Percentiles rank a stretch among this genome's conserved stretches.
phyloP scores from a whole-genome alignment of 2,797 vertebrate genomes.

The Falco berigora region DNA sequence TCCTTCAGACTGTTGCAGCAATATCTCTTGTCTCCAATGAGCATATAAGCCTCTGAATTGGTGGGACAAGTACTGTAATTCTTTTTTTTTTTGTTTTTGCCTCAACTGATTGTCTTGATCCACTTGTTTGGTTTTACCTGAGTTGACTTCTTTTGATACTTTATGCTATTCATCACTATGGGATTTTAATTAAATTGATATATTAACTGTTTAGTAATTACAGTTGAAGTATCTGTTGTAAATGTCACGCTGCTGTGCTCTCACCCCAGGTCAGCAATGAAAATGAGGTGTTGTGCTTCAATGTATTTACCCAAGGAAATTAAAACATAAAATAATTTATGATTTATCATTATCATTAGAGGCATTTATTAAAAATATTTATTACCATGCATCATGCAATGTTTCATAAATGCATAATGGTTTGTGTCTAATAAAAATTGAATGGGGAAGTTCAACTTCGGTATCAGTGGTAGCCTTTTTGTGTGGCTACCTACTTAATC shows the following conservation, averaged over 20 bases:
- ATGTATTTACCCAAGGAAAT: constrained; percentile 44
- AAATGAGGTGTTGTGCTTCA: constrained; percentile 43
- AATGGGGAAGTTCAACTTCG: not conserved
- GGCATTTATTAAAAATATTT: constrained; percentile 46
- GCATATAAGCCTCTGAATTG: not conserved
- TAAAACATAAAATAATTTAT: constrained; percentile 46
- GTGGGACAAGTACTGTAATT: constrained; percentile 35
- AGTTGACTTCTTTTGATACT: constrained; percentile 65
- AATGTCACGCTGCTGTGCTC: constrained; percentile 52
- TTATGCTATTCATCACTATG: constrained; percentile 59
- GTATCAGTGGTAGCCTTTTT: not conserved
- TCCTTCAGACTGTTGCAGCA: not conserved
- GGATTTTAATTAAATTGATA: constrained; percentile 74
- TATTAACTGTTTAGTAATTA: constrained; percentile 69
- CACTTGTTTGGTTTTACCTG: constrained; percentile 55
- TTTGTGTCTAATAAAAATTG: not conserved
- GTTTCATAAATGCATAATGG: not conserved
- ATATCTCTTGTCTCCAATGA: not conserved
- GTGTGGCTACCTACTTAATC: not conserved
- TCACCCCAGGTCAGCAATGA: constrained; percentile 30
- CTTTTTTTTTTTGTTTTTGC: not conserved
- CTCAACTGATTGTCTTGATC: constrained; percentile 46
- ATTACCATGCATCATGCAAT: not conserved
- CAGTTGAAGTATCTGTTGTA: constrained; percentile 59
- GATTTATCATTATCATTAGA: constrained; percentile 32